Evolutionary conservation across 2,113 vertebrate species (phyloP).

Genomic region (Chaenocephalus aceratus): DNA sequence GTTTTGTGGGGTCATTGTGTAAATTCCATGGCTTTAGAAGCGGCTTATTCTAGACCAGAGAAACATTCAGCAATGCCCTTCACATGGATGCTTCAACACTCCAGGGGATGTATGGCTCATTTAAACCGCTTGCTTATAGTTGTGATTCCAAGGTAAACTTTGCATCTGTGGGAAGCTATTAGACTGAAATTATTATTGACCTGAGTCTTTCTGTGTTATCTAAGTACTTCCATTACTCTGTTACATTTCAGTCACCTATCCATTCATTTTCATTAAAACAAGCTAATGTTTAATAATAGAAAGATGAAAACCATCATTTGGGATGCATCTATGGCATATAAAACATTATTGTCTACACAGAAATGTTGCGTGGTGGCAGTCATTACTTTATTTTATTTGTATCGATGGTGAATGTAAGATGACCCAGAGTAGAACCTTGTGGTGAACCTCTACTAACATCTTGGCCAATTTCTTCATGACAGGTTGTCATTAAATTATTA

Average conservation of each 20-base stretch:
- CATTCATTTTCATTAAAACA: no score
- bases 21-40: constrained; percentile 10
- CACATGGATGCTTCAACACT: constrained; percentile 15
- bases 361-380: background rate
- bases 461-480: no score
- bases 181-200: background rate
- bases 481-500: background rate
- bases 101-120: constrained; percentile 10
- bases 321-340: background rate
- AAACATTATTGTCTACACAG: background rate
- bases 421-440: background rate
- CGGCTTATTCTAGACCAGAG: background rate
- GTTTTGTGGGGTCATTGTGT: background rate
- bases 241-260: no score
- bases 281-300: no score
- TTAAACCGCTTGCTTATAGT: background rate
- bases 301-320: background rate
- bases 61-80: constrained; percentile 8
- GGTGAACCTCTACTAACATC: background rate
- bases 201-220: background rate
- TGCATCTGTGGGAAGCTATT: background rate
- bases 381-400: background rate
- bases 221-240: background rate
- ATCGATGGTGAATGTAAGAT: background rate
- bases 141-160: constrained; percentile 20